Percentiles rank a stretch among this genome's conserved stretches.
Evolutionary conservation across 2,113 vertebrate genomes (phyloP).

Genomic region (Pseudorasbora parva): DNA sequence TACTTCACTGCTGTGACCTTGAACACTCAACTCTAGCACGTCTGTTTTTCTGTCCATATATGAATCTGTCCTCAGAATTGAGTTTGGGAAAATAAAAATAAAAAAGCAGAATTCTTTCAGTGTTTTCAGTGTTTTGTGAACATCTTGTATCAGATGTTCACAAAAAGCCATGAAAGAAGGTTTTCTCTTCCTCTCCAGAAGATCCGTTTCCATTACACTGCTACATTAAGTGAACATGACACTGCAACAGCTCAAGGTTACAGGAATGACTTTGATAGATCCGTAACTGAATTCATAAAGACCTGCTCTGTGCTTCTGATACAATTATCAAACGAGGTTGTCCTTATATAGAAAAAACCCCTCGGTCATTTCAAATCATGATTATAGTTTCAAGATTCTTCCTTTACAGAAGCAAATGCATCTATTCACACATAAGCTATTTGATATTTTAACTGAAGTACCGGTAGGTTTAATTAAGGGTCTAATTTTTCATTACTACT

Average conservation of each 20-base stretch:
- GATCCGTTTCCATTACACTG: not conserved
- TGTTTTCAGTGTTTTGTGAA: too few relatives aligned
- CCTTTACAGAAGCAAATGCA: not conserved
- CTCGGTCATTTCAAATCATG: not conserved
- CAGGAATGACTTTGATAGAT: not conserved
- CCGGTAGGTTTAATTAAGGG: too few relatives aligned
- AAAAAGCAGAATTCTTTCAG: not conserved
- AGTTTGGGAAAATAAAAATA: not conserved
- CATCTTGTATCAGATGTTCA: conserved; percentile 10
- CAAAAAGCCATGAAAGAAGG: not conserved
- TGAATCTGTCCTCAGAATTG: not conserved
- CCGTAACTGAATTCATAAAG: not conserved
- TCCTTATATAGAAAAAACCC: not conserved
- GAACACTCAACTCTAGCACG: not conserved
- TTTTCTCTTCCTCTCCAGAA: conserved; percentile 2
- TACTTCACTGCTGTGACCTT: not conserved
- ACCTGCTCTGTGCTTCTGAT: not conserved
- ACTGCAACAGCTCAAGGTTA: conserved; percentile 12
- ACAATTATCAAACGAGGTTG: not conserved
- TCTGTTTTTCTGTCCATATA: not conserved
- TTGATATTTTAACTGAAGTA: too few relatives aligned
- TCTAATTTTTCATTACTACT: too few relatives aligned
- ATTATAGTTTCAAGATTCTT: not conserved
- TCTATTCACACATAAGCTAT: too few relatives aligned
- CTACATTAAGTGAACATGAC: conserved; percentile 10